Percentiles rank a stretch among this genome's conserved stretches.
Evolutionary conservation across 2,888 invertebrate species (phyloP).

Genomic region (Erebia aethiops): DNA sequence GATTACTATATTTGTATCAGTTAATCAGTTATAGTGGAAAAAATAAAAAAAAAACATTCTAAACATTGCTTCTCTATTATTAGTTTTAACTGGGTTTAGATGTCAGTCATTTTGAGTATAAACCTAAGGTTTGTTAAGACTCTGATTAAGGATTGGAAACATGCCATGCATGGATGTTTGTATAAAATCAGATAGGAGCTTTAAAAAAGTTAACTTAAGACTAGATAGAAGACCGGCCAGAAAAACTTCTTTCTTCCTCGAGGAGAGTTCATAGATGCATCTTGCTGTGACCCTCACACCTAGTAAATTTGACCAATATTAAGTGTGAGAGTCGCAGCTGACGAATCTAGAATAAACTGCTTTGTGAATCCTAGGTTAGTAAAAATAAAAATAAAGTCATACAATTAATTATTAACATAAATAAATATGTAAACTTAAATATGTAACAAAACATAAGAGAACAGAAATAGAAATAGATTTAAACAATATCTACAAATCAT

Average conservation of each 20-base stretch:
- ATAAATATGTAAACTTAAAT: not conserved
- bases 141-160: too few species aligned
- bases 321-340: slow-evolving; percentile 71
- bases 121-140: too few species aligned
- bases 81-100: too few species aligned
- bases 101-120: too few species aligned
- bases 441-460: not conserved
- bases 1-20: too few species aligned
- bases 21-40: too few species aligned
- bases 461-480: not conserved
- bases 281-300: slow-evolving; percentile 77
- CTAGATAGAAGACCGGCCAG: not conserved
- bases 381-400: not conserved
- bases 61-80: too few species aligned
- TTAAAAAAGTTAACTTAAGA: too few species aligned
- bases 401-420: not conserved
- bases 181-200: too few species aligned
- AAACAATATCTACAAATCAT: not conserved
- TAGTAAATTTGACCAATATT: slow-evolving; percentile 56
- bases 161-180: too few species aligned
- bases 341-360: slow-evolving; percentile 38
- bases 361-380: slow-evolving; percentile 22
- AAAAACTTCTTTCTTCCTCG: slow-evolving; percentile 29
- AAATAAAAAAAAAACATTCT: too few species aligned
- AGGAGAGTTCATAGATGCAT: slow-evolving; percentile 41